Conservation (phyloP, 2,888 invertebrate genomes). For the Drosophila tanythrix region DNA sequence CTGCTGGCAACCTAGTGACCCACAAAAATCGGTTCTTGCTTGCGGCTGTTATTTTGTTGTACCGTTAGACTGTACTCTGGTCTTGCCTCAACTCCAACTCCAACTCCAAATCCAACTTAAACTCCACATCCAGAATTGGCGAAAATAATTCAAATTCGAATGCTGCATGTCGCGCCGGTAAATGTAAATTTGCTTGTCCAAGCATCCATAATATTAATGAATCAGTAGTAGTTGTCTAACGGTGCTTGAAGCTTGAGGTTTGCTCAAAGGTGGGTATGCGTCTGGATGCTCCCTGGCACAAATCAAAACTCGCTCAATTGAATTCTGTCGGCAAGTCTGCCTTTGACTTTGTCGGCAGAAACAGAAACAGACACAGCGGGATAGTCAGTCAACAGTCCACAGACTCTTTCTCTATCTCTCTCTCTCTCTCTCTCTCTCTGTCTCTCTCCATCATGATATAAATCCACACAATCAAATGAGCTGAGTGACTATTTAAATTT, state of each 20-base stretch:
- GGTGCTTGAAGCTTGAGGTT: slow-evolving; percentile 25
- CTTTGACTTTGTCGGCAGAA: slow-evolving; percentile 79
- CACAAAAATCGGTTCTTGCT: slow-evolving; percentile 59
- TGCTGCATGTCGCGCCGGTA: slow-evolving; percentile 46
- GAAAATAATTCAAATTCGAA: slow-evolving; percentile 54
- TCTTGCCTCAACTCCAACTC: slow-evolving; percentile 34
- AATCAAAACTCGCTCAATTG: slow-evolving; percentile 72
- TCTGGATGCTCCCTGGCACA: slow-evolving; percentile 39
- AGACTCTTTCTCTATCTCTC: slow-evolving; percentile 10
- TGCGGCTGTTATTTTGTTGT: slow-evolving; percentile 34
- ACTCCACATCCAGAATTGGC: slow-evolving; percentile 38
- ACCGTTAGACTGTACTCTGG: slow-evolving; percentile 72
- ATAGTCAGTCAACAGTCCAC: slow-evolving; percentile 41
- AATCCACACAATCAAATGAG: slow-evolving; percentile 58
- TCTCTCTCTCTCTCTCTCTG: not conserved
- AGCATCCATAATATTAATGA: slow-evolving; percentile 75
- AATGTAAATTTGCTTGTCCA: slow-evolving; percentile 56
- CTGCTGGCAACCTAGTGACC: slow-evolving; percentile 72
- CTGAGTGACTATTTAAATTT: slow-evolving; percentile 55
- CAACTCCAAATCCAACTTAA: slow-evolving; percentile 13
- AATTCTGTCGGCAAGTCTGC: slow-evolving; percentile 66
- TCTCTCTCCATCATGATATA: slow-evolving; percentile 43
- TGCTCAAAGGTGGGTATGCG: slow-evolving; percentile 13
- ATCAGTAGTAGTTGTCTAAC: slow-evolving; percentile 53
- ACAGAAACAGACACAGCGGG: slow-evolving; percentile 68